Evolutionary conservation across 2,113 vertebrate species (phyloP).

Genomic region (Pterocles orientalis): DNA sequence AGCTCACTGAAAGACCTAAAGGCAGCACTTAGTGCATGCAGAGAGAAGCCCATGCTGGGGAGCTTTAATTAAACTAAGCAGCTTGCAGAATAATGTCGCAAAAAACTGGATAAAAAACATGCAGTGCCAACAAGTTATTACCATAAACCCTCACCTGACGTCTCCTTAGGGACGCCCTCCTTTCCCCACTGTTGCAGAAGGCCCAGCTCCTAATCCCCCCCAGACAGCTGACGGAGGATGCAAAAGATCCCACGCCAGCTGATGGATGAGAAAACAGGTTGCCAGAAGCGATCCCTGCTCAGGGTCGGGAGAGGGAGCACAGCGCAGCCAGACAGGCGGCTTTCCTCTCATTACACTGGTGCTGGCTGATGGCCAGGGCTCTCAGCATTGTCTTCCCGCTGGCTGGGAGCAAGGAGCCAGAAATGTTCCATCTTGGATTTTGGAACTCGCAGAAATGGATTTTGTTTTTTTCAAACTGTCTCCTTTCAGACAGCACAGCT

Average conservation of each 20-base stretch:
- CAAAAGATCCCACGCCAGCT: background rate
- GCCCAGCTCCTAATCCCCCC: background rate
- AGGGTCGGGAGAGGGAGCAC: background rate
- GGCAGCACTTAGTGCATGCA: background rate
- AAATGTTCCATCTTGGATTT: background rate
- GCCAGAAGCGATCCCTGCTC: background rate
- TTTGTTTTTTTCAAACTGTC: background rate
- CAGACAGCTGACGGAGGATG: background rate
- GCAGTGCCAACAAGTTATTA: accelerated
- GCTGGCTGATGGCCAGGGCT: background rate
- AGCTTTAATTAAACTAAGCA: slow-evolving; percentile 40
- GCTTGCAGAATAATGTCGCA: background rate
- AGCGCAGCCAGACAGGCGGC: accelerated
- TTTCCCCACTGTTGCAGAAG: background rate
- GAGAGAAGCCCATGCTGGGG: background rate
- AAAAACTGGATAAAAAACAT: background rate
- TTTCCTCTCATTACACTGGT: background rate
- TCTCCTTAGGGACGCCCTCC: background rate
- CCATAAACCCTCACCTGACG: background rate
- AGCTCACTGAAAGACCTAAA: background rate
- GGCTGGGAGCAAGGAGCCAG: background rate
- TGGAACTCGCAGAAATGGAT: background rate
- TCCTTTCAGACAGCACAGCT: background rate
- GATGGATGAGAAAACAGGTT: background rate
- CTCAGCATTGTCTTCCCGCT: background rate